Evolutionary conservation across 2,888 invertebrate species (phyloP).

Genomic region (Cerastis leucographa): DNA sequence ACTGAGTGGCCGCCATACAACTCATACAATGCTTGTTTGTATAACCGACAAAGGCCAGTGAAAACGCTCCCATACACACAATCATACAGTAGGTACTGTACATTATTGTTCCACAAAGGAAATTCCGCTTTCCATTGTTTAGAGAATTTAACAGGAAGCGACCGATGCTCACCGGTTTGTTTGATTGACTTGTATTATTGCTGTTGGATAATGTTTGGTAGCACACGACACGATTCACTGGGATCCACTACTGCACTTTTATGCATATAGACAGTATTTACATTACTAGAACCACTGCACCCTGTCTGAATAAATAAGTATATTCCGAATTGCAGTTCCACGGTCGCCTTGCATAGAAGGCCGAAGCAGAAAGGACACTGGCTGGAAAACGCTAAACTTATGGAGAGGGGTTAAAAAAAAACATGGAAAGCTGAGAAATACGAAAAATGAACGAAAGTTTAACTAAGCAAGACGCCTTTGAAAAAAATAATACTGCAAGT

Average conservation of each 20-base stretch:
- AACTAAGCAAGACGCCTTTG: not conserved
- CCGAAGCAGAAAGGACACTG: not conserved
- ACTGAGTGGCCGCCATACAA: slow-evolving; percentile 42
- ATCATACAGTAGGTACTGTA: slow-evolving; percentile 58
- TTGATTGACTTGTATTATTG: slow-evolving; percentile 44
- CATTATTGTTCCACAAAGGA: slow-evolving; percentile 78
- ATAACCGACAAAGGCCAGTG: slow-evolving; percentile 75
- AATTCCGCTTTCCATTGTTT: slow-evolving; percentile 80
- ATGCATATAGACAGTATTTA: not conserved
- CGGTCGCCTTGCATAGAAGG: not conserved
- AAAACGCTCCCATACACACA: slow-evolving; percentile 79
- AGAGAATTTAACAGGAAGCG: slow-evolving; percentile 67
- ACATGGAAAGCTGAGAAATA: not conserved
- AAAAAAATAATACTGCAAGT: not conserved
- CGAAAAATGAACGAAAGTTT: not conserved
- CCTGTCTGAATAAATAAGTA: not conserved
- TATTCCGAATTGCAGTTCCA: not conserved
- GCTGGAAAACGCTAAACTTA: not conserved
- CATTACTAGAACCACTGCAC: not conserved
- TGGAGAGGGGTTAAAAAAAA: not conserved
- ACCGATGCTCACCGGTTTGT: slow-evolving; percentile 53
- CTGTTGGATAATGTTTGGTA: slow-evolving; percentile 27
- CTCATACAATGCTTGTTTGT: slow-evolving; percentile 48
- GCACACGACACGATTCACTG: slow-evolving; percentile 1
- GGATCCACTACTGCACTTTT: not conserved